Evolutionary conservation across 2,113 vertebrate species (phyloP).

Genomic region (Callipepla californica): DNA sequence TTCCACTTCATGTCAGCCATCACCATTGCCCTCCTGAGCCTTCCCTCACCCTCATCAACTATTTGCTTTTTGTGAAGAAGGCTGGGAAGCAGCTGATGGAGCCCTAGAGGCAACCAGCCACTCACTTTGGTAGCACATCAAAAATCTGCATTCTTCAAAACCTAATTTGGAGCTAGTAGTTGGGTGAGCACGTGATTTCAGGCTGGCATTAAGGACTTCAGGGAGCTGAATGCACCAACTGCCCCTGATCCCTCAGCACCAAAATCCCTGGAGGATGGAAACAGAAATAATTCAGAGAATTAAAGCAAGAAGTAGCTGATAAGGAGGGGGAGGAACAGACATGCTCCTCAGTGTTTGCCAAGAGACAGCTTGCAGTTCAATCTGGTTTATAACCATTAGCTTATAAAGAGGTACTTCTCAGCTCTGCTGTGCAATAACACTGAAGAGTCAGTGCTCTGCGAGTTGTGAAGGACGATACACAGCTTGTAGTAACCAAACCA

Average conservation of each 20-base stretch:
- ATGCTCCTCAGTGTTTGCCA: constrained; percentile 27
- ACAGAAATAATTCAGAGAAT: constrained; percentile 22
- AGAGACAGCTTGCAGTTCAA: constrained; percentile 56
- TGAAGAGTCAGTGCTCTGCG: not conserved
- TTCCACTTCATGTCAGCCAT: not conserved
- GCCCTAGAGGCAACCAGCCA: not conserved
- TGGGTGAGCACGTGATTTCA: not conserved
- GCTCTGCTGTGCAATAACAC: constrained; percentile 8
- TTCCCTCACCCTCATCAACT: not conserved
- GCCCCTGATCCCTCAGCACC: not conserved
- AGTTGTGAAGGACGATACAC: not conserved
- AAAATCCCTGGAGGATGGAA: not conserved
- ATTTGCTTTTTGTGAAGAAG: not conserved
- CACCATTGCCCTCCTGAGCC: not conserved
- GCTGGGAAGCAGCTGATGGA: not conserved
- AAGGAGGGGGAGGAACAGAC: not conserved
- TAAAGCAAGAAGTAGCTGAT: not conserved
- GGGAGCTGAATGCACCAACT: not conserved
- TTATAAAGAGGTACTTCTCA: constrained; percentile 46
- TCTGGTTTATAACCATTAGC: constrained; percentile 57
- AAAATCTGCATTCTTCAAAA: constrained; percentile 3
- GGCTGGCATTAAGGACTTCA: not conserved
- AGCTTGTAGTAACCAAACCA: constrained; percentile 6
- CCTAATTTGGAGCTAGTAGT: not conserved
- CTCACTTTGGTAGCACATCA: not conserved